phyloP scores from a whole-genome alignment of 2,888 invertebrate species.

The Lamproptera curius region DNA sequence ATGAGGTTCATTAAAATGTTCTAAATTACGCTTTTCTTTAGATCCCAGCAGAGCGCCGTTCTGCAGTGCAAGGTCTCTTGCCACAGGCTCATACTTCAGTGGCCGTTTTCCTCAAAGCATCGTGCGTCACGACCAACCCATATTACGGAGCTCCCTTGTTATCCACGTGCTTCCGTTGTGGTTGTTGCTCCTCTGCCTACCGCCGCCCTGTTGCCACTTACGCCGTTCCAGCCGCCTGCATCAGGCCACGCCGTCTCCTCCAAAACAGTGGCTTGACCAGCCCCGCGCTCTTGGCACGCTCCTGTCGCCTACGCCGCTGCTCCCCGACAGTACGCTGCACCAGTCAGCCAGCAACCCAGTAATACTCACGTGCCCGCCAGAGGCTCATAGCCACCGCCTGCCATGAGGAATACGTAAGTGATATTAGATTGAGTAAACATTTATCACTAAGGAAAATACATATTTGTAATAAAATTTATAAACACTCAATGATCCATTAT shows the following conservation, averaged over 20 bases:
- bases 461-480: no score
- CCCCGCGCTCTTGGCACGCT: constrained; percentile 35
- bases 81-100: constrained; percentile 55
- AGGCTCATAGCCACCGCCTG: constrained; percentile 25
- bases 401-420: no score
- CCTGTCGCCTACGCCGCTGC: constrained; percentile 34
- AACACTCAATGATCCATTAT: no score
- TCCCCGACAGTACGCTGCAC: constrained; percentile 36
- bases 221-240: constrained; percentile 18
- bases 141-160: constrained; percentile 34
- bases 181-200: no score
- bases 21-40: no score
- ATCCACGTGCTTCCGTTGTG: constrained; percentile 36
- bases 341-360: constrained; percentile 36
- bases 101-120: constrained; percentile 59
- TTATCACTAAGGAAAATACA: no score
- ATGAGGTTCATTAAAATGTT: no score
- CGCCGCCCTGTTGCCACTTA: constrained; percentile 25
- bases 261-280: constrained; percentile 42
- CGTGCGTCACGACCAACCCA: constrained; percentile 40
- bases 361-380: no score
- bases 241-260: constrained; percentile 23
- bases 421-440: no score
- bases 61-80: constrained; percentile 54
- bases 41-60: no score